Evolutionary conservation across 2,113 vertebrate genomes (phyloP).

Genomic region (Thunnus maccoyii): DNA sequence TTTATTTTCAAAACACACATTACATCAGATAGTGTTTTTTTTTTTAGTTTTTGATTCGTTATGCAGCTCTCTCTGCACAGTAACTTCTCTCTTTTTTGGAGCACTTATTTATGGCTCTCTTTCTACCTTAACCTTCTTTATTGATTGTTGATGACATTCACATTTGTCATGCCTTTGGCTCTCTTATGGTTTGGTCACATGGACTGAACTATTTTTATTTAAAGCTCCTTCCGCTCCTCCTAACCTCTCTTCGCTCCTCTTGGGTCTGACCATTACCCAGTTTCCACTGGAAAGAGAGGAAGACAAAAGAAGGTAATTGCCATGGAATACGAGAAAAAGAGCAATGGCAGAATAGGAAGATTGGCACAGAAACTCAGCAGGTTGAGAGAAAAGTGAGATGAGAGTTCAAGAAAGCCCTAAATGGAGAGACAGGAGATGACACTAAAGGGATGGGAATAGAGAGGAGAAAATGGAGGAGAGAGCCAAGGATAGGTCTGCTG

Average conservation of each 20-base stretch:
- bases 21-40: background rate
- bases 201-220: conserved; percentile 14
- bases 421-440: conserved; percentile 62
- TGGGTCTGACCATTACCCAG: conserved; percentile 42
- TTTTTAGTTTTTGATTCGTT: background rate
- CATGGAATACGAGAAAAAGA: conserved; percentile 36
- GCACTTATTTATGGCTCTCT: background rate
- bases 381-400: conserved; percentile 51
- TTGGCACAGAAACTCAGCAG: conserved; percentile 36
- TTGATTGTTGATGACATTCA: conserved; percentile 13
- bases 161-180: conserved; percentile 1
- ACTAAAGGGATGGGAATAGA: conserved; percentile 55
- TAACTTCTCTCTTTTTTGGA: background rate
- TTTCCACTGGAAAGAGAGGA: conserved; percentile 30
- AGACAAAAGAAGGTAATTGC: conserved; percentile 63
- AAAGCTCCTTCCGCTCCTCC: conserved; percentile 31
- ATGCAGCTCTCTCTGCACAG: background rate
- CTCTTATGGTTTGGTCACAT: conserved; percentile 9
- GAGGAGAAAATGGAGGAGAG: conserved; percentile 57
- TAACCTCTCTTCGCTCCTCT: conserved; percentile 50
- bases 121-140: background rate
- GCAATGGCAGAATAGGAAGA: conserved; percentile 28
- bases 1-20: background rate
- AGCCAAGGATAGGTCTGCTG: conserved; percentile 66
- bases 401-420: conserved; percentile 34